These are phyloP conservation scores for Lordiphosa fenestrarum DNA, from an alignment of 2,888 invertebrate species.

Conservation along the genomic window DNA sequence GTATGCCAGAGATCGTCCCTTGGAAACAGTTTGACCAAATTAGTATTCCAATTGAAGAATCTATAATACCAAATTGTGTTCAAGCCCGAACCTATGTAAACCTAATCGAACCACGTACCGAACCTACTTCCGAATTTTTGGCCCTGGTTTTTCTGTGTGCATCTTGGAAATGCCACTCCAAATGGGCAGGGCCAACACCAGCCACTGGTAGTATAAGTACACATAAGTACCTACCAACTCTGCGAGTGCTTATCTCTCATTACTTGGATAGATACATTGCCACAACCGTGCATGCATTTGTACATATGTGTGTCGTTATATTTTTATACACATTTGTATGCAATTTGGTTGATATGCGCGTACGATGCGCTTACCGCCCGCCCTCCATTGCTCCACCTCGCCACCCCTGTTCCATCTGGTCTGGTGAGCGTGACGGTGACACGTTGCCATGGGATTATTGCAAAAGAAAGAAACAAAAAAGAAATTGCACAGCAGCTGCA, in stretches of 20 bases:
- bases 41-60: too few species aligned
- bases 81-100: too few species aligned
- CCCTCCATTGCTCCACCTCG: background rate
- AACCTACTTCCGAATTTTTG: too few species aligned
- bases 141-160: too few species aligned
- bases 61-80: too few species aligned
- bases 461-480: constrained; percentile 48
- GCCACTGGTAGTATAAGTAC: background rate
- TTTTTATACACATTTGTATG: constrained; percentile 7
- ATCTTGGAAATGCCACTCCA: too few species aligned
- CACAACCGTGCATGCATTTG: constrained; percentile 1
- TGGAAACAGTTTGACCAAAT: too few species aligned
- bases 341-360: constrained; percentile 10
- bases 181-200: background rate
- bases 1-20: too few species aligned
- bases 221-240: constrained; percentile 10
- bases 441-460: constrained; percentile 62
- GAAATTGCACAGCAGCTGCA: constrained; percentile 59
- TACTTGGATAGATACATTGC: constrained; percentile 6
- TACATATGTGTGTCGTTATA: background rate
- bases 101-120: too few species aligned
- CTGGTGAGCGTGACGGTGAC: constrained; percentile 66
- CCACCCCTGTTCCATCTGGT: constrained; percentile 12
- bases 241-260: constrained; percentile 19
- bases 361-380: background rate